These are phyloP conservation scores for Eristalinus aeneus DNA, from an alignment of 2,888 invertebrate genomes.

Conservation along the genomic window DNA sequence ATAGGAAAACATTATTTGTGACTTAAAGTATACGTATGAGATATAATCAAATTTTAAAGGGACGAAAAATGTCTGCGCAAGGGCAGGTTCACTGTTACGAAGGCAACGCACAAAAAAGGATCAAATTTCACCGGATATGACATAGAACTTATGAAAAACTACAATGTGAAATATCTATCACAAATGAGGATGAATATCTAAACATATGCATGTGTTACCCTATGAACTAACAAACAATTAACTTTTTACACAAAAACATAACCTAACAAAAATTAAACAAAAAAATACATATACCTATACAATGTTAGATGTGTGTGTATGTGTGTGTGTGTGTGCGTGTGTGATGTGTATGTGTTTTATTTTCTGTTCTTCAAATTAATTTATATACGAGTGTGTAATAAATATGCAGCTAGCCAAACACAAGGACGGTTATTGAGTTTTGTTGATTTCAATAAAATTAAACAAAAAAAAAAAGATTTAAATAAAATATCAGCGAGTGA, in stretches of 20 bases:
- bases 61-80: constrained; percentile 37
- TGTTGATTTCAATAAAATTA: constrained; percentile 1
- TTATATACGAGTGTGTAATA: constrained; percentile 45
- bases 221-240: constrained; percentile 63
- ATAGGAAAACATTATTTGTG: constrained; percentile 55
- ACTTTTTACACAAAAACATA: constrained; percentile 65
- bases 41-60: constrained; percentile 6
- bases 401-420: constrained; percentile 46
- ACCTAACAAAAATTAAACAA: constrained; percentile 25
- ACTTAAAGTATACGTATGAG: constrained; percentile 53
- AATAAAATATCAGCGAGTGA: constrained; percentile 61
- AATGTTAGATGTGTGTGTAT: constrained; percentile 36
- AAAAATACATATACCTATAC: constrained; percentile 24
- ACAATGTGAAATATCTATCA: constrained; percentile 68
- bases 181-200: constrained; percentile 69
- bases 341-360: neutral
- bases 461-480: constrained; percentile 11
- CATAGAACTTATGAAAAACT: constrained; percentile 31
- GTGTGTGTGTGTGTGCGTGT: constrained; percentile 13
- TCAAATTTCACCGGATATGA: constrained; percentile 7
- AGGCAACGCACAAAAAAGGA: neutral
- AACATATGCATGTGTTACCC: constrained; percentile 23
- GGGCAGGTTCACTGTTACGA: neutral
- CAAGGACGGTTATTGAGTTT: neutral
- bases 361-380: constrained; percentile 9